A percentile compares a stretch with the other conserved stretches of the same genome.
Conservation (phyloP, 2,797 vertebrate species). For the Peromyscus aztecus region DNA sequence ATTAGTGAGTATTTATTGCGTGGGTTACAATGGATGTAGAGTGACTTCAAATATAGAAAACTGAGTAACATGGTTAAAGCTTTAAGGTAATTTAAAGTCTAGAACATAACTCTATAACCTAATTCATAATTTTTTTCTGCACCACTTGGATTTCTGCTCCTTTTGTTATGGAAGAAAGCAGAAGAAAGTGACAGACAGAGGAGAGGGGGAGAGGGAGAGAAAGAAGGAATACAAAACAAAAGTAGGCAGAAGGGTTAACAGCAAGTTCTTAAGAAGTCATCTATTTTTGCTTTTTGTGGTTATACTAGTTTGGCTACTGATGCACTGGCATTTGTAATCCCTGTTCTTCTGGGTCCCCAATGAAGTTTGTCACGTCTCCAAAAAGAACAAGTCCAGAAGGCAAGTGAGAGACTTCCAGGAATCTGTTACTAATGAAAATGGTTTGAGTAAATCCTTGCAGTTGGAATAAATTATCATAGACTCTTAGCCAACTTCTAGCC, state of each 20-base stretch:
- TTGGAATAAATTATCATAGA: not conserved
- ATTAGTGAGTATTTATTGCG: not conserved
- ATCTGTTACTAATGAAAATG: constrained; percentile 34
- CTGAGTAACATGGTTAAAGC: not conserved
- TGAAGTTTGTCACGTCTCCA: not conserved
- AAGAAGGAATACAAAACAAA: not conserved
- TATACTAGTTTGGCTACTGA: not conserved
- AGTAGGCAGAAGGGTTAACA: not conserved
- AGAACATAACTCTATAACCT: not conserved
- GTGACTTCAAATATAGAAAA: not conserved
- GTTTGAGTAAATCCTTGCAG: not conserved
- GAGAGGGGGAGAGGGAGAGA: fast-evolving
- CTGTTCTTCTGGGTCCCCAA: not conserved
- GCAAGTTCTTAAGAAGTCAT: not conserved
- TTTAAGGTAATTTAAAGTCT: not conserved
- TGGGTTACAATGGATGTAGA: not conserved
- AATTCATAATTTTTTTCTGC: not conserved
- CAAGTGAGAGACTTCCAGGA: constrained; percentile 36
- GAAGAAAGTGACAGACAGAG: not conserved
- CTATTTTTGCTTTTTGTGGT: constrained; percentile 4
- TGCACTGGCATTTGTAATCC: constrained; percentile 53
- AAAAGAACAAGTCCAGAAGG: constrained; percentile 49
- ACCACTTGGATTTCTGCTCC: constrained; percentile 16
- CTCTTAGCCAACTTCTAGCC: not conserved
- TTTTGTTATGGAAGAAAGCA: not conserved